phyloP scores from a whole-genome alignment of 2,113 vertebrate species.

The Sander lucioperca region DNA sequence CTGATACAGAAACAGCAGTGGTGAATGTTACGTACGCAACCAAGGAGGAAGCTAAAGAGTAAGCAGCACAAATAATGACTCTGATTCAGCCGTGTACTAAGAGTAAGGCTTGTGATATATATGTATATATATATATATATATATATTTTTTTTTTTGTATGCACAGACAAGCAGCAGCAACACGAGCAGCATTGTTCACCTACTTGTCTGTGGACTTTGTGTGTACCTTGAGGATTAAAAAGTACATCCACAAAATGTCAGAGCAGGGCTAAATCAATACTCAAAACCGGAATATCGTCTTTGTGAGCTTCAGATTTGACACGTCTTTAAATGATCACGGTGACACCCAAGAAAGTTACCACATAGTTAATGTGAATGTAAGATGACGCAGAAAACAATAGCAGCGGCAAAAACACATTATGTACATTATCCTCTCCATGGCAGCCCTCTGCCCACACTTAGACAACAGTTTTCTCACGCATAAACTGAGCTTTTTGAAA shows the following conservation, averaged over 20 bases:
- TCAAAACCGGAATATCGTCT: background rate
- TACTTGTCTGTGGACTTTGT: conserved; percentile 9
- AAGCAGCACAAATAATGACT: conserved; percentile 75
- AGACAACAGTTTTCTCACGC: background rate
- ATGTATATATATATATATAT: too few species aligned
- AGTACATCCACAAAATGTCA: conserved; percentile 1
- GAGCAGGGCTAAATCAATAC: background rate
- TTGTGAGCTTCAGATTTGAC: background rate
- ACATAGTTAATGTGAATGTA: background rate
- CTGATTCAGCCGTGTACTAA: conserved; percentile 11
- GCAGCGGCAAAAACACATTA: background rate
- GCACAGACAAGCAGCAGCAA: conserved; percentile 7
- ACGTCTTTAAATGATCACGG: background rate
- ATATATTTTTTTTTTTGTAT: background rate
- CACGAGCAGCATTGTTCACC: background rate
- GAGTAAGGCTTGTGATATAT: conserved; percentile 9
- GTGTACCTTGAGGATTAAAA: conserved; percentile 6
- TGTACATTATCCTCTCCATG: background rate
- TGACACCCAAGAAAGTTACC: conserved; percentile 2
- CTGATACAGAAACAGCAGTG: conserved; percentile 95
- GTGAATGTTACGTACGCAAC: conserved; percentile 94
- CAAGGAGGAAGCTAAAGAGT: conserved; percentile 96
- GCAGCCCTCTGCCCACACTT: background rate
- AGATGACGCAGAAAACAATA: background rate
- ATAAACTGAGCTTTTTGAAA: background rate